These are phyloP conservation scores for Prionailurus viverrinus DNA, from an alignment of 2,113 vertebrate species.

Conservation along the genomic window DNA sequence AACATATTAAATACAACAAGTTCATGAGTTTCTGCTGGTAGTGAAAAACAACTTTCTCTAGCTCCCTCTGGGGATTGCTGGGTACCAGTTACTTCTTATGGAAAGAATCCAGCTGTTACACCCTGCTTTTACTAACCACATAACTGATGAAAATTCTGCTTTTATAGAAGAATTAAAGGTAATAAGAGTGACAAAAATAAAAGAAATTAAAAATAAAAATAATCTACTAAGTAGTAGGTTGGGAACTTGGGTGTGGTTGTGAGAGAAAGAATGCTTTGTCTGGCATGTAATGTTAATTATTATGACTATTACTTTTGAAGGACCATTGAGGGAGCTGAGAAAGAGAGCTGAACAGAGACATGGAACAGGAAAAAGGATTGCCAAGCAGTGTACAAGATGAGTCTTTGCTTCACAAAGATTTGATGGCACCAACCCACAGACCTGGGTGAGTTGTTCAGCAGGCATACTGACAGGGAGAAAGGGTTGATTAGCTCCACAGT, in stretches of 20 bases:
- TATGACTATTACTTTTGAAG: not conserved
- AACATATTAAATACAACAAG: not conserved
- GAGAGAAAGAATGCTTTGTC: not conserved
- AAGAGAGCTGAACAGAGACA: not conserved
- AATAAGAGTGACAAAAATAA: not conserved
- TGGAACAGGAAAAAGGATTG: not conserved
- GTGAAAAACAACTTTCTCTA: not conserved
- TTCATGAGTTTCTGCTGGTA: not conserved
- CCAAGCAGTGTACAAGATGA: not conserved
- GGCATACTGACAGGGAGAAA: not conserved
- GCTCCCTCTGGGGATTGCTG: not conserved
- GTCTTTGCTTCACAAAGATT: not conserved
- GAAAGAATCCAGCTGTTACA: not conserved
- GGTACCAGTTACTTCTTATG: not conserved
- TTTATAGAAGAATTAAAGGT: not conserved
- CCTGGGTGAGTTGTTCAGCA: not conserved
- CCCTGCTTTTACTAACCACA: not conserved
- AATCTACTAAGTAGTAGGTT: not conserved
- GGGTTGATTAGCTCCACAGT: not conserved
- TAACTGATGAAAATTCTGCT: not conserved
- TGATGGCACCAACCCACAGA: not conserved
- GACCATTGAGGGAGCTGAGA: not conserved
- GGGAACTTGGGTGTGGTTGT: not conserved
- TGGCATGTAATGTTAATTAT: not conserved
- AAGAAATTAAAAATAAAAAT: not conserved